Evolutionary conservation across 2,888 invertebrate genomes (phyloP).

Genomic region (Xestia rhomboidea): DNA sequence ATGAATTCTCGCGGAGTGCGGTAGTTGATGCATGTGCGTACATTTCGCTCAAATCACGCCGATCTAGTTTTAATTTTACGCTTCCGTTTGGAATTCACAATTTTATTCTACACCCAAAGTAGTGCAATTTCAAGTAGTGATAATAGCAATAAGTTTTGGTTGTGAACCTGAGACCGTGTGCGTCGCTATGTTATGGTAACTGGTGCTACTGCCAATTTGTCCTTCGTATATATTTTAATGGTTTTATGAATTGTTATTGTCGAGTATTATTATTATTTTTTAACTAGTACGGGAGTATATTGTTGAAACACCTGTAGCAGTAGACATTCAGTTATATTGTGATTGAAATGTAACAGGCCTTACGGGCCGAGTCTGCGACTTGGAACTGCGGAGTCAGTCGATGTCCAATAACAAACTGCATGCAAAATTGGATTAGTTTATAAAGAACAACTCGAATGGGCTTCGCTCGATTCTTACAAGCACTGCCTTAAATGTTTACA

Average conservation of each 20-base stretch:
- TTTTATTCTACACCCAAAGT: constrained; percentile 83
- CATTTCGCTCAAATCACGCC: constrained; percentile 83
- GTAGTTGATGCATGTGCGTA: constrained; percentile 82
- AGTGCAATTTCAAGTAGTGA: constrained; percentile 89
- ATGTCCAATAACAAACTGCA: constrained; percentile 50
- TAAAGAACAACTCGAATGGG: constrained; percentile 43
- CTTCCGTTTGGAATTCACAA: constrained; percentile 81
- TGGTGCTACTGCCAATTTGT: constrained; percentile 86
- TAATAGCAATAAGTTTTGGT: constrained; percentile 90
- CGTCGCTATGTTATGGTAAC: constrained; percentile 79
- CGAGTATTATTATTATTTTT: constrained; percentile 85
- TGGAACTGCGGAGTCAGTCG: constrained; percentile 12
- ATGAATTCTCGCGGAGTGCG: constrained; percentile 82
- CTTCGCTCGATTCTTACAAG: constrained; percentile 65
- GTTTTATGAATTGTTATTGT: constrained; percentile 87
- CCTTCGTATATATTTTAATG: constrained; percentile 79
- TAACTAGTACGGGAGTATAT: constrained; percentile 83
- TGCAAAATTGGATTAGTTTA: constrained; percentile 51
- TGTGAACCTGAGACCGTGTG: constrained; percentile 85
- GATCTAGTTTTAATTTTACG: constrained; percentile 78
- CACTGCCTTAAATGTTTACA: constrained; percentile 81
- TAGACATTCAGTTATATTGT: constrained; percentile 88
- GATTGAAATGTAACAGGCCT: constrained; percentile 88
- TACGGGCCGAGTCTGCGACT: constrained; percentile 58
- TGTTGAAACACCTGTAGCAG: constrained; percentile 83